Evolutionary conservation across 2,888 invertebrate species (phyloP), one percentile per base, ranked within the genome.

Genomic region (Tridacna crocea): DNA sequence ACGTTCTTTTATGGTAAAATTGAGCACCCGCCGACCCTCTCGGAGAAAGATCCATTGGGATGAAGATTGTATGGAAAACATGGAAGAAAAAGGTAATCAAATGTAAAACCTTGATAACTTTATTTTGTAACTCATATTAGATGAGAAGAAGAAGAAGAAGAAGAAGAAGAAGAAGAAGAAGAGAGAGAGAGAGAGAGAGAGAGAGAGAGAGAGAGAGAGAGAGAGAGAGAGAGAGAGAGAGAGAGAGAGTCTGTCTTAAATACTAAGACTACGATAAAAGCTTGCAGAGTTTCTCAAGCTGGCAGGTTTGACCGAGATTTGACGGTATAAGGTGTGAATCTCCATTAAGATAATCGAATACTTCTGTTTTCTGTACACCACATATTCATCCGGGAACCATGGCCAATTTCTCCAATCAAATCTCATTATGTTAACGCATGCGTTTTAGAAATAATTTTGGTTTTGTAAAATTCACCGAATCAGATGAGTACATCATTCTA

Each of bases 1-100:
- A 24, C 12, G 70, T 13, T 70, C 70, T 13, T 70, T 70, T 70
- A 70, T 70, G 70, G 70, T 70, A 70, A 70, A 70, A 47, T 51
- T 70, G 70, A 70, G 51, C 51, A 17, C 48, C n/a, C 70, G 51
- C 1, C 22, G 51, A 24, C 19, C 51, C 2, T 24, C 22, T 51
- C 51, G 46, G 15, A 48, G 51, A 51, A 70, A 70, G 70, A 51
- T 22, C 51, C 15, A 70, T 48, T 4, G 24, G 11, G 70, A 70
- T 26, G 26, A 70, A 26, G 26, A 51, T 6, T 1, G 10, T 22
- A 13, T 26, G 17, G 46, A 19, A 46, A 66, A 46, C 36, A n/a
- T n/a, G 12, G 19, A 4, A 8, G 36, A 36, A 36, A 36, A 36
- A 36, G 36, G 36, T 36, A 36, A 36, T 4, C 36, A 36, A 36